Evolutionary conservation across 2,888 invertebrate species (phyloP), one percentile per base, ranked within the genome.

Genomic region (Sinelater perroti): DNA sequence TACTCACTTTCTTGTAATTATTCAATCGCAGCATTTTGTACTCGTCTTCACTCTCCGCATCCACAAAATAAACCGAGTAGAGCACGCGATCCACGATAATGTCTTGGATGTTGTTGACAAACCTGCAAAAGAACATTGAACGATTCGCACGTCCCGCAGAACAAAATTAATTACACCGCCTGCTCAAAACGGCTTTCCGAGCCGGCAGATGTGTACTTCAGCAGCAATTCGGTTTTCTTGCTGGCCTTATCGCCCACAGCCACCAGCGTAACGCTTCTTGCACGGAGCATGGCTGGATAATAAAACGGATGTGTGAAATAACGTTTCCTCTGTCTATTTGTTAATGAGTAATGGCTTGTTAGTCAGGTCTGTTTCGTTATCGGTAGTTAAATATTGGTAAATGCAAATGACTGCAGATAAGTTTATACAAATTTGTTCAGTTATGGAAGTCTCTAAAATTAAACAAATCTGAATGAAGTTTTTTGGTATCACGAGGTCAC

Each of bases 171-270:
- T 56, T 60, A 65, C 66, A 42, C 61, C 3, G 28, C 16, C 2
- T 63, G 65, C 57, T 56, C 57, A 16, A 50, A 55, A 31, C 61
- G 6, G n/a, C n/a, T n/a, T n/a, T n/a, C 55, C 5, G 28, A 28
- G 10, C 4, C 57, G 20, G 62, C 60, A n/a, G 52, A 51, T 10
- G 70, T 70, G 26, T 70, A 70, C 56, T 67, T 67, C 1, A 64
- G 53, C 14, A 70, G 52, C 21, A 70, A 60, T 36, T 70, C 67
- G 1, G 65, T 69, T 54, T 69, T 70, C 38, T 57, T 61, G 33
- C 67, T 70, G 4, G 33, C 20, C n/a, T 18, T 40, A 57, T 70
- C 70, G 14, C 69, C 70, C 38, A 69, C 64, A 5, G 67, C 63
- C 1, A 67, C 63, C 11, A 70, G 60, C 14, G 67, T 69, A 30